Conservation (phyloP, 1,140 invertebrate species). For the Leptestheria dahalacensis region DNA sequence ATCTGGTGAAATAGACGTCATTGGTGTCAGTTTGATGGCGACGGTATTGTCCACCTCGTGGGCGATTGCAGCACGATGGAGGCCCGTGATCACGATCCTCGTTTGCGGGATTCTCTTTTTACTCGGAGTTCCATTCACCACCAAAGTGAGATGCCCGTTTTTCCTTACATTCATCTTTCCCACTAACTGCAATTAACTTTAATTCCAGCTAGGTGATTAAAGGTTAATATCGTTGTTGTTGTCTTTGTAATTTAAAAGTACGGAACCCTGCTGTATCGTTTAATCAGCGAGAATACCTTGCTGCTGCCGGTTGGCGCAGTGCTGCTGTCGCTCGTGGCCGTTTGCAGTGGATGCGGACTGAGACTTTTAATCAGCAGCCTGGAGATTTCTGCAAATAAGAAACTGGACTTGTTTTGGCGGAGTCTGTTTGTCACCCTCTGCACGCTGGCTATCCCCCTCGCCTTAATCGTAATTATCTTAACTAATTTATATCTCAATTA, state of each 20-base stretch:
- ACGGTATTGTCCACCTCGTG: not conserved
- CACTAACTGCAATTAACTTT: too few relatives aligned
- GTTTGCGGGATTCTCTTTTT: not conserved
- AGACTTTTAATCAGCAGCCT: not conserved
- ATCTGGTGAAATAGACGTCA: not conserved
- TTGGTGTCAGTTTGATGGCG: not conserved
- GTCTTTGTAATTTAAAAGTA: not conserved
- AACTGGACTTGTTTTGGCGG: not conserved
- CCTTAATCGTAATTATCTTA: not conserved
- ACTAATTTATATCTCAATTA: not conserved
- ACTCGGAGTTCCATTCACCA: not conserved
- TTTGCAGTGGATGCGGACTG: not conserved
- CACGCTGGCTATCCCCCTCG: not conserved
- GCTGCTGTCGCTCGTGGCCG: not conserved
- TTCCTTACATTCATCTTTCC: too few relatives aligned
- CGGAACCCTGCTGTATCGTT: not conserved
- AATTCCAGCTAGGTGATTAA: too few relatives aligned
- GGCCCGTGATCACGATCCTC: not conserved
- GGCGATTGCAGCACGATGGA: not conserved
- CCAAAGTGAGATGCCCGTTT: too few relatives aligned
- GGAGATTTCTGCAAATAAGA: not conserved
- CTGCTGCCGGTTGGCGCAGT: not conserved
- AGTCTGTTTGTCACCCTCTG: not conserved
- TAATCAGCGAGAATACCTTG: not conserved
- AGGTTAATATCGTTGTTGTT: too few relatives aligned